Evolutionary conservation across 2,797 vertebrate genomes (phyloP).

Genomic region (Halcyon chelicuti): DNA sequence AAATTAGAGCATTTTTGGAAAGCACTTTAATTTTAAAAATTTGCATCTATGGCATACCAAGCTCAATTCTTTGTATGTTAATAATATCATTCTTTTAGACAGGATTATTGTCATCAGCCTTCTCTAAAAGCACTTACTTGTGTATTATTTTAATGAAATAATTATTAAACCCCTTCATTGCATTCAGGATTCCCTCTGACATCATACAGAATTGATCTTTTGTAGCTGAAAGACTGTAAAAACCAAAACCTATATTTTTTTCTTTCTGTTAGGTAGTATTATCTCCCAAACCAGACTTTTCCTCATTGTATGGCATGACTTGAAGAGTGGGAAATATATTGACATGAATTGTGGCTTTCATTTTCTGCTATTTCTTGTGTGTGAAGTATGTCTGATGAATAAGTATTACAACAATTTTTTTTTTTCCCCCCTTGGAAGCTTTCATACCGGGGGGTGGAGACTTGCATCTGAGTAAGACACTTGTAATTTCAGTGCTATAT

Average conservation of each 20-base stretch:
- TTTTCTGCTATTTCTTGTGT: background rate
- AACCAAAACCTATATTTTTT: background rate
- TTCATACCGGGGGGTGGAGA: rapidly evolving
- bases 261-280: background rate
- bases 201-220: background rate
- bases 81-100: background rate
- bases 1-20: background rate
- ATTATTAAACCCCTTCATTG: background rate
- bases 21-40: background rate
- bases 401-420: background rate
- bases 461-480: background rate
- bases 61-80: background rate
- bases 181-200: background rate
- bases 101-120: background rate
- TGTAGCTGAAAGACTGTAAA: background rate
- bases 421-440: background rate
- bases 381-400: background rate
- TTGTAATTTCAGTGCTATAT: background rate
- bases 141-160: background rate
- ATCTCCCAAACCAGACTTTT: background rate
- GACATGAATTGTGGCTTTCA: background rate
- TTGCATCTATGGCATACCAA: background rate
- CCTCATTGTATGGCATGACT: background rate
- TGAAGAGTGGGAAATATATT: background rate
- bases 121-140: background rate